These are phyloP conservation scores for Steinernema khuongi DNA, from an alignment of 1,140 invertebrate species.

Conservation along the genomic window DNA sequence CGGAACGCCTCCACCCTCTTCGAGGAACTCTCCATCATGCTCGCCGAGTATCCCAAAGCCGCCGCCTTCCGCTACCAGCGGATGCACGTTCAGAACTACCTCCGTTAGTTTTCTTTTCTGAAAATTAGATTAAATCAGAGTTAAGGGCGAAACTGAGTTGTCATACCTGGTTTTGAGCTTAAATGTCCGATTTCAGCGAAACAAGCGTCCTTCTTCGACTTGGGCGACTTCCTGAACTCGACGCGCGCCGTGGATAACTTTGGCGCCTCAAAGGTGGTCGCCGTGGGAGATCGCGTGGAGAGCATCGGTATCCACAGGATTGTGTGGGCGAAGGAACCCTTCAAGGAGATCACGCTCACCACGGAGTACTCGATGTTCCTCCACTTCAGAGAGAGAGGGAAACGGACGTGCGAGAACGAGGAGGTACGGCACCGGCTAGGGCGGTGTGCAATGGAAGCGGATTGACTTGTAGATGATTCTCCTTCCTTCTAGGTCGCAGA, in stretches of 20 bases:
- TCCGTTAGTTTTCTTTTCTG: not conserved
- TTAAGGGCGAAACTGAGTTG: not conserved
- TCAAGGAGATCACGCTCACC: not conserved
- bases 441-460: not conserved
- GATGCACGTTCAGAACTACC: not conserved
- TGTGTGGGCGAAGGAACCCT: not conserved
- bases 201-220: not conserved
- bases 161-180: not conserved
- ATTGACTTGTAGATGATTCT: too few relatives aligned
- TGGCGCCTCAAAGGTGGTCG: not conserved
- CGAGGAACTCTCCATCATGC: not conserved
- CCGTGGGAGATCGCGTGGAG: not conserved
- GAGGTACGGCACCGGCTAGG: not conserved
- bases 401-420: not conserved
- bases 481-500: not conserved
- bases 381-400: not conserved
- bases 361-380: not conserved
- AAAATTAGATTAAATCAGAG: not conserved
- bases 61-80: not conserved
- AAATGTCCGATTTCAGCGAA: not conserved
- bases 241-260: not conserved
- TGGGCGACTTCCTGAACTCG: not conserved
- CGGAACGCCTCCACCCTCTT: not conserved
- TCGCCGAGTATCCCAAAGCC: not conserved
- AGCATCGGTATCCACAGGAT: not conserved